phyloP scores from a whole-genome alignment of 2,888 invertebrate genomes.

The Geophilus truncorum region DNA sequence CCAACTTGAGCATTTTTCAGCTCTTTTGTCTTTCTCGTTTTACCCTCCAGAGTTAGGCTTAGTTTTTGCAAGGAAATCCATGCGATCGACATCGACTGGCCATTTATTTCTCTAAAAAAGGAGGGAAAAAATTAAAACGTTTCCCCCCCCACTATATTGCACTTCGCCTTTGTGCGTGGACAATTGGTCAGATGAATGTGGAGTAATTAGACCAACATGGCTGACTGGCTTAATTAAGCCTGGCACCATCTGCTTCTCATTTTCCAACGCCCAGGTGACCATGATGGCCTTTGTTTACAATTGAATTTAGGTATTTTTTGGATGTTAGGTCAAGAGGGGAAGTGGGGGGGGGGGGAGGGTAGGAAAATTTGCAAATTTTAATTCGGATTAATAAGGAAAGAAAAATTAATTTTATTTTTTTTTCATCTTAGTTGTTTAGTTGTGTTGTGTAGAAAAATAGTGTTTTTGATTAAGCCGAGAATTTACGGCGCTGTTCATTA shows the following conservation, averaged over 20 bases:
- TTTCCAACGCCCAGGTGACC: constrained; percentile 23
- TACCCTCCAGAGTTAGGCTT: not conserved
- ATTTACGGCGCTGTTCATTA: not conserved
- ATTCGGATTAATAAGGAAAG: not conserved
- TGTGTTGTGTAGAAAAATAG: too few species aligned
- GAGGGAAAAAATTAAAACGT: too few species aligned
- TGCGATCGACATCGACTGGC: too few species aligned
- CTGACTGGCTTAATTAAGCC: constrained; percentile 8
- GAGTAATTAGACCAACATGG: constrained; percentile 24
- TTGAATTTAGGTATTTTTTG: not conserved
- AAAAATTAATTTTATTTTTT: not conserved
- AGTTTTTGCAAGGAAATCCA: too few species aligned
- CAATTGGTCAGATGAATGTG: constrained; percentile 19
- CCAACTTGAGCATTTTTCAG: not conserved
- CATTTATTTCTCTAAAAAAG: too few species aligned
- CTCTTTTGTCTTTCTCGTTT: not conserved
- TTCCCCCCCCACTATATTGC: too few species aligned
- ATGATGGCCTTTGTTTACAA: constrained; percentile 10
- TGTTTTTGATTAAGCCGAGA: not conserved
- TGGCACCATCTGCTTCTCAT: constrained; percentile 17
- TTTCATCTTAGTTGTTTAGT: too few species aligned
- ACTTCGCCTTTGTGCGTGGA: too few species aligned
- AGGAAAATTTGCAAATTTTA: too few species aligned
- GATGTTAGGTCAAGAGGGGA: too few species aligned
- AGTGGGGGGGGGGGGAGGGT: too few species aligned